Percentiles rank a stretch among this genome's conserved stretches.
Evolutionary conservation across 2,888 invertebrate genomes (phyloP).

Genomic region (Parelbella ahira): DNA sequence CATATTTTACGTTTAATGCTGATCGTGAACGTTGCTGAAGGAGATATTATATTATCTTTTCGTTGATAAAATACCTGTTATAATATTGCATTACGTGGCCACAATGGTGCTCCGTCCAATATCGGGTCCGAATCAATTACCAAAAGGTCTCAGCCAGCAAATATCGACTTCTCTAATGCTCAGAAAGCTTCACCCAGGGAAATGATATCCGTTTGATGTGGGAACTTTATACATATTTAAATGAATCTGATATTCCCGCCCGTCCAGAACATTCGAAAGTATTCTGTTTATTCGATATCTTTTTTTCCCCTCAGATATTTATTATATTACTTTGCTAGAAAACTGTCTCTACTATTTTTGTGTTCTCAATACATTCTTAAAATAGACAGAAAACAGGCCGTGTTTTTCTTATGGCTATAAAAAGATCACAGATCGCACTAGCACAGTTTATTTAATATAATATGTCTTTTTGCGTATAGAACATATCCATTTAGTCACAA

Average conservation of each 20-base stretch:
- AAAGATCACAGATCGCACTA: no score
- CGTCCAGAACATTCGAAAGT: conserved; percentile 23
- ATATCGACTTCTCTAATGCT: conserved; percentile 26
- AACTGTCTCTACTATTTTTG: neutral
- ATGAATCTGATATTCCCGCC: conserved; percentile 42
- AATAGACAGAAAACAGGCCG: no score
- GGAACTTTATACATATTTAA: conserved; percentile 51
- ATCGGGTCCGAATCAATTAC: conserved; percentile 9
- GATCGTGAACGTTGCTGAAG: no score
- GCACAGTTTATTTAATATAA: no score
- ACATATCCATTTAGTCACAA: no score
- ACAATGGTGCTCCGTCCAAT: conserved; percentile 8
- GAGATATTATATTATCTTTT: no score
- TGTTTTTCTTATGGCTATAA: no score
- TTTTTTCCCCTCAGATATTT: conserved; percentile 11
- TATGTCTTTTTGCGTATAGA: no score
- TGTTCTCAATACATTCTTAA: neutral
- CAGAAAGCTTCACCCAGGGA: conserved; percentile 30
- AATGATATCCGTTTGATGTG: conserved; percentile 44
- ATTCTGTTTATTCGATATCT: conserved; percentile 27
- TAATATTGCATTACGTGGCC: conserved; percentile 1
- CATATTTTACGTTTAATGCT: no score
- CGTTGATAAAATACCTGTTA: no score
- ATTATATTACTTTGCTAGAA: neutral
- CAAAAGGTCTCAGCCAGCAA: conserved; percentile 18